Evolutionary conservation across 2,888 invertebrate genomes (phyloP).

Genomic region (Trissonchulus sp.): DNA sequence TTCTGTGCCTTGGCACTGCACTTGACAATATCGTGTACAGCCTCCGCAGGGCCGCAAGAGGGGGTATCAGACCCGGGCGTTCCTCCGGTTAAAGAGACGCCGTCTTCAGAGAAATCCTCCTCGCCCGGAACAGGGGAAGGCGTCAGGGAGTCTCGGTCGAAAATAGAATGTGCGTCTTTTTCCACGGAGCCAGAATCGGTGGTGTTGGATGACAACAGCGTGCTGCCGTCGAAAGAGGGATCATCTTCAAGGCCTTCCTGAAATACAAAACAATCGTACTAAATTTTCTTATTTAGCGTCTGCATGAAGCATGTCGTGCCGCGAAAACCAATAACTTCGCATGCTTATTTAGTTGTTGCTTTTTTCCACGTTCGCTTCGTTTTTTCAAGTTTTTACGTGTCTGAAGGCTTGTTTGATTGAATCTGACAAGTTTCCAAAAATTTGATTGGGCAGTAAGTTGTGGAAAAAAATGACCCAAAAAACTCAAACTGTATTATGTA

Average conservation of each 20-base stretch:
- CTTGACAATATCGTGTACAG: background rate
- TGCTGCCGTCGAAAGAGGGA: background rate
- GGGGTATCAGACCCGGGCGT: background rate
- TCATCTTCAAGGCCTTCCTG: background rate
- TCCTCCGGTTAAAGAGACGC: background rate
- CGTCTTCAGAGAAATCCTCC: background rate
- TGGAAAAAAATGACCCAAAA: too few relatives aligned
- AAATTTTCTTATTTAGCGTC: too few relatives aligned
- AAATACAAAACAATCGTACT: too few relatives aligned
- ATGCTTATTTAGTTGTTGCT: too few relatives aligned
- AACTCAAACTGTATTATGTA: too few relatives aligned
- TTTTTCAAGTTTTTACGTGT: too few relatives aligned
- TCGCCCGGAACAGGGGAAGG: constrained; percentile 24
- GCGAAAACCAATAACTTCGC: too few relatives aligned
- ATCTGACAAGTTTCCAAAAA: too few relatives aligned
- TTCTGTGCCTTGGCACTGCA: background rate
- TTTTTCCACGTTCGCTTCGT: too few relatives aligned
- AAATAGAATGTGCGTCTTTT: constrained; percentile 5
- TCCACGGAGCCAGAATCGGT: background rate
- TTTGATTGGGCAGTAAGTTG: too few relatives aligned
- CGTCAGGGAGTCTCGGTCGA: constrained; percentile 21
- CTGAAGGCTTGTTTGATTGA: too few relatives aligned
- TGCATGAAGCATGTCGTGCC: too few relatives aligned
- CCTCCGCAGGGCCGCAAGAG: background rate
- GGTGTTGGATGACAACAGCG: background rate